Conservation (phyloP, 2,888 invertebrate genomes). For the Drosophila prostipennis region DNA sequence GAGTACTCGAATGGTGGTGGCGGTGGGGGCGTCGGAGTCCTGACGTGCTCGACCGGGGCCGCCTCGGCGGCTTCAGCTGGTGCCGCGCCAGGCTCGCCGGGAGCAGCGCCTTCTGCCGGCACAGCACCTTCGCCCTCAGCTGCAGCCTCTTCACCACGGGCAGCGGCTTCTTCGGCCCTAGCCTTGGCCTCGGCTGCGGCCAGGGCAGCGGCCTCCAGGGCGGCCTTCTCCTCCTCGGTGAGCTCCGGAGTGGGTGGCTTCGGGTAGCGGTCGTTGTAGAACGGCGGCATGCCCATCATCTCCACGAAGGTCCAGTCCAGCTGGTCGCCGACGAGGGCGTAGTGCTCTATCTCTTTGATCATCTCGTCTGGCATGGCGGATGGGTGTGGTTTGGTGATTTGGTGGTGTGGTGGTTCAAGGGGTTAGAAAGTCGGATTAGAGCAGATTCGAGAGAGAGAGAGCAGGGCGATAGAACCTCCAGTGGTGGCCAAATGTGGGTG, state of each 20-base stretch:
- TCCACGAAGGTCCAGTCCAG: constrained; percentile 97
- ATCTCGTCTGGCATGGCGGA: constrained; percentile 88
- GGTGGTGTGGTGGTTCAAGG: constrained; percentile 37
- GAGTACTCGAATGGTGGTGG: constrained; percentile 84
- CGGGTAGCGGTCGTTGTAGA: constrained; percentile 83
- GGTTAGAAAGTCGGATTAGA: constrained; percentile 58
- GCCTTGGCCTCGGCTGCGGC: constrained; percentile 65
- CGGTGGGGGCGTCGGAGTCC: constrained; percentile 78
- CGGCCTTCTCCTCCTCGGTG: constrained; percentile 82
- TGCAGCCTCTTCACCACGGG: constrained; percentile 46
- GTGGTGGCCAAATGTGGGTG: constrained; percentile 27
- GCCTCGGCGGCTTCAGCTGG: constrained; percentile 37
- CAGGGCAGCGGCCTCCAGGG: constrained; percentile 63
- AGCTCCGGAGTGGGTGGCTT: constrained; percentile 84
- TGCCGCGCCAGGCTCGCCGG: constrained; percentile 68
- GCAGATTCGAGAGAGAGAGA: constrained; percentile 26
- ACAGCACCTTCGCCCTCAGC: constrained; percentile 44
- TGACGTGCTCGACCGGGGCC: constrained; percentile 62
- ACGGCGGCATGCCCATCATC: constrained; percentile 87
- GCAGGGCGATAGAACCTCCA: constrained; percentile 28
- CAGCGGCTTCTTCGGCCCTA: constrained; percentile 46
- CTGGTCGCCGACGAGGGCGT: constrained; percentile 96
- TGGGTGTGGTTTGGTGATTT: constrained; percentile 4
- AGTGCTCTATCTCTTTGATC: constrained; percentile 94
- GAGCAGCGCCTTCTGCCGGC: constrained; percentile 21